These are phyloP conservation scores for Trachurus trachurus DNA, from an alignment of 2,797 vertebrate species.

Conservation along the genomic window DNA sequence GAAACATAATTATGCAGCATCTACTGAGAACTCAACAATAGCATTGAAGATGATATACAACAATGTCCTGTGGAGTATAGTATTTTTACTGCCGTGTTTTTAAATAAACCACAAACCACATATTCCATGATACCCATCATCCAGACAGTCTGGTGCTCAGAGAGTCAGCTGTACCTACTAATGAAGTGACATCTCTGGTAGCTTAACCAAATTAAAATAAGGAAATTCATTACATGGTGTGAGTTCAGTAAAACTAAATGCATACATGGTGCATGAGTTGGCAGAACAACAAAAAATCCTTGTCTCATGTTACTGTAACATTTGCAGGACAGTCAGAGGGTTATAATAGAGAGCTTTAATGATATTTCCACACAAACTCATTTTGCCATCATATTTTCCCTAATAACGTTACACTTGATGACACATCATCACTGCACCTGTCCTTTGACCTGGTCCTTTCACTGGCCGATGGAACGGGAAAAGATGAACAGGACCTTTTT, in stretches of 20 bases:
- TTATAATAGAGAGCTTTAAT: neutral
- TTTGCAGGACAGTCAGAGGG: neutral
- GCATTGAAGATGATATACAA: slow-evolving; percentile 11
- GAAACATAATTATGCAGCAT: neutral
- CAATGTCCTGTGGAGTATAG: neutral
- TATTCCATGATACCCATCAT: neutral
- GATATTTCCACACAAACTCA: neutral
- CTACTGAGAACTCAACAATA: neutral
- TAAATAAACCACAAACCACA: slow-evolving; percentile 4
- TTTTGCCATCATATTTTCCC: too few relatives aligned
- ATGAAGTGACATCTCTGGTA: neutral
- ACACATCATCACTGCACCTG: too few relatives aligned
- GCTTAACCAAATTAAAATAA: neutral
- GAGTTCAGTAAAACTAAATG: too few relatives aligned
- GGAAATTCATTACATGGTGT: neutral
- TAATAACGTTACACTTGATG: too few relatives aligned
- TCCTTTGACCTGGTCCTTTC: too few relatives aligned
- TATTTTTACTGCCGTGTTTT: neutral
- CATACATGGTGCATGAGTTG: too few relatives aligned
- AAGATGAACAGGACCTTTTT: neutral
- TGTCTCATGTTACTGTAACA: neutral
- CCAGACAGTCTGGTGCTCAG: neutral
- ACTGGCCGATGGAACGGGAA: too few relatives aligned
- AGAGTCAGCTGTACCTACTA: neutral
- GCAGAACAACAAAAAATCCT: neutral